A percentile compares a stretch with the other conserved stretches of the same genome.
Conservation (phyloP, 2,888 invertebrate species). For the Protophormia terraenovae region DNA sequence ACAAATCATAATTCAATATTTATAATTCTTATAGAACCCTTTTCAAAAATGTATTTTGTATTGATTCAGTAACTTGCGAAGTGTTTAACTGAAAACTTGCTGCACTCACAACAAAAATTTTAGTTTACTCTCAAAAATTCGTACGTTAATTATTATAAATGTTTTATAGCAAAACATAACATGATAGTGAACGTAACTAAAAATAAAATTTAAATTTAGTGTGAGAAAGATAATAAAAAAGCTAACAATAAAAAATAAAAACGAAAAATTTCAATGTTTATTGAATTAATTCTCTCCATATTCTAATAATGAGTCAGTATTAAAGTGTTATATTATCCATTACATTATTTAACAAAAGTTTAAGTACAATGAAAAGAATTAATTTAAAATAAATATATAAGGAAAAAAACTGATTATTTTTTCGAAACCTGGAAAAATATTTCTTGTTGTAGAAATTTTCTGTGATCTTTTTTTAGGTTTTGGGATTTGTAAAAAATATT, state of each 20-base stretch:
- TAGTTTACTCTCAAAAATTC: constrained; percentile 11
- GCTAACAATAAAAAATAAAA: neutral
- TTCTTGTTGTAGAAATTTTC: too few species aligned
- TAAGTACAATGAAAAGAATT: neutral
- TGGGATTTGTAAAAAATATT: too few species aligned
- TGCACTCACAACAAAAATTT: constrained; percentile 20
- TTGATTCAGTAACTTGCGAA: constrained; percentile 47
- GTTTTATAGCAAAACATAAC: neutral
- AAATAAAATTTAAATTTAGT: neutral
- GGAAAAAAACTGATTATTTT: too few species aligned
- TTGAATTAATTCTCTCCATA: neutral
- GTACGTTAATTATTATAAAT: constrained; percentile 25
- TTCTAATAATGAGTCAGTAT: constrained; percentile 13
- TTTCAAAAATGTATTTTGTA: constrained; percentile 23
- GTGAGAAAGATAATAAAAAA: neutral
- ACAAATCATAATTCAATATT: constrained; percentile 21
- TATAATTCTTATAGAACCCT: constrained; percentile 12
- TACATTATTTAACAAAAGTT: neutral
- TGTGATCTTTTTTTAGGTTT: too few species aligned
- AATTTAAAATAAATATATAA: neutral
- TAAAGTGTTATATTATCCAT: neutral
- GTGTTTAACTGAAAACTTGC: constrained; percentile 53
- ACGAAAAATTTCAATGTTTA: neutral
- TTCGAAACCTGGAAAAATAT: too few species aligned
- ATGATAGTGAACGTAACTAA: neutral